Evolutionary conservation across 2,113 vertebrate genomes (phyloP).

Genomic region (Leptobrachium leishanense): DNA sequence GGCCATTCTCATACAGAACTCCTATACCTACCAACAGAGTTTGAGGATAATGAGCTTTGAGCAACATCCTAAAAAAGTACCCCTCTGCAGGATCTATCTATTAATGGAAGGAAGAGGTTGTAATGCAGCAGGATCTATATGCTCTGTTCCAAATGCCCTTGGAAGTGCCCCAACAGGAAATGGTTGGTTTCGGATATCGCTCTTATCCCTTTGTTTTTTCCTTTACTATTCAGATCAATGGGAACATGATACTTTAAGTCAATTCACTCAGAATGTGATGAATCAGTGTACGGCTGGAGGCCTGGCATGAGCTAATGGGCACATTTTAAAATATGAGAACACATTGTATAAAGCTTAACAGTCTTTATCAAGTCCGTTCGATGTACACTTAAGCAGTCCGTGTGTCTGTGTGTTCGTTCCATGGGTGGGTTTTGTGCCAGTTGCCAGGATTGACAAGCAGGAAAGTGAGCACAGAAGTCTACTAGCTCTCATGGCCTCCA

Average conservation of each 20-base stretch:
- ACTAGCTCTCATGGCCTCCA: no score
- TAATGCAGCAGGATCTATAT: neutral
- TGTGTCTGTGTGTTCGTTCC: no score
- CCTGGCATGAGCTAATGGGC: constrained; percentile 53
- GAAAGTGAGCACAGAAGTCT: no score
- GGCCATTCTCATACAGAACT: no score
- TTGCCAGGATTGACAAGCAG: no score
- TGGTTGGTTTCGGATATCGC: constrained; percentile 67
- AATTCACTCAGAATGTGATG: constrained; percentile 62
- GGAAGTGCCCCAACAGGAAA: constrained; percentile 58
- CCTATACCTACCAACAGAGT: no score
- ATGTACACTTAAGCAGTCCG: no score
- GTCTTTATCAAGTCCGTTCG: neutral
- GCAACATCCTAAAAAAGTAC: no score
- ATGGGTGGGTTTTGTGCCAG: no score
- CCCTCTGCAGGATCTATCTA: no score
- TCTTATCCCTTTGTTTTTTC: constrained; percentile 63
- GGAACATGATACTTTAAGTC: constrained; percentile 64
- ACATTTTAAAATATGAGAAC: neutral
- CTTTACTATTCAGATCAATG: constrained; percentile 69
- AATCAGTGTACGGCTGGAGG: constrained; percentile 57
- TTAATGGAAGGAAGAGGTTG: no score
- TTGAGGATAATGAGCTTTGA: no score
- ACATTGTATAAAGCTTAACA: neutral
- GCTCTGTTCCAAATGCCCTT: constrained; percentile 58